phyloP scores from a whole-genome alignment of 1,140 invertebrate genomes.

The Drosophila gunungcola region DNA sequence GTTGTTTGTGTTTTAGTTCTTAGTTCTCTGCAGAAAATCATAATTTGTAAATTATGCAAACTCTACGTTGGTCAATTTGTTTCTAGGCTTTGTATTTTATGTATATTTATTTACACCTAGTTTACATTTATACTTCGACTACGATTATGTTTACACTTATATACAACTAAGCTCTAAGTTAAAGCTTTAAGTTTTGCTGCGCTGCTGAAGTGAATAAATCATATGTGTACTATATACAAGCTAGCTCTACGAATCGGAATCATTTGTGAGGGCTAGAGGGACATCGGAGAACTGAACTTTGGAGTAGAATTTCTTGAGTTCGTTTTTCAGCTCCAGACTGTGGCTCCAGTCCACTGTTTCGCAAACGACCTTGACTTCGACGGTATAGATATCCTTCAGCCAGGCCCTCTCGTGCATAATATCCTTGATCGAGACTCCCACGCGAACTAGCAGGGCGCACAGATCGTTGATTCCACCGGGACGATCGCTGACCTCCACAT shows the following conservation, averaged over 20 bases:
- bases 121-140: constrained; percentile 63
- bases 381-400: constrained; percentile 95
- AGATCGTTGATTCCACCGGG: constrained; percentile 95
- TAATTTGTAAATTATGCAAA: constrained; percentile 49
- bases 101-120: constrained; percentile 73
- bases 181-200: constrained; percentile 55
- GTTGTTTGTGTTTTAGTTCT: constrained; percentile 55
- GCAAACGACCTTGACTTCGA: constrained; percentile 92
- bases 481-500: constrained; percentile 93
- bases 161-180: constrained; percentile 56
- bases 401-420: constrained; percentile 97
- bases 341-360: constrained; percentile 94
- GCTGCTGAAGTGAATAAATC: constrained; percentile 54
- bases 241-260: background rate
- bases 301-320: constrained; percentile 87
- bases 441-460: constrained; percentile 89
- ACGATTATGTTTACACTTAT: constrained; percentile 53
- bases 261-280: constrained; percentile 85
- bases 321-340: constrained; percentile 88
- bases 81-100: constrained; percentile 50
- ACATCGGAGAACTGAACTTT: constrained; percentile 84
- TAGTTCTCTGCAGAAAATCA: constrained; percentile 7
- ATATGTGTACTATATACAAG: constrained; percentile 39
- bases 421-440: constrained; percentile 96
- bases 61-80: constrained; percentile 49